Base-by-base conservation (phyloP, 1,140 invertebrate species). In the Bicyclus anynana region DNA sequence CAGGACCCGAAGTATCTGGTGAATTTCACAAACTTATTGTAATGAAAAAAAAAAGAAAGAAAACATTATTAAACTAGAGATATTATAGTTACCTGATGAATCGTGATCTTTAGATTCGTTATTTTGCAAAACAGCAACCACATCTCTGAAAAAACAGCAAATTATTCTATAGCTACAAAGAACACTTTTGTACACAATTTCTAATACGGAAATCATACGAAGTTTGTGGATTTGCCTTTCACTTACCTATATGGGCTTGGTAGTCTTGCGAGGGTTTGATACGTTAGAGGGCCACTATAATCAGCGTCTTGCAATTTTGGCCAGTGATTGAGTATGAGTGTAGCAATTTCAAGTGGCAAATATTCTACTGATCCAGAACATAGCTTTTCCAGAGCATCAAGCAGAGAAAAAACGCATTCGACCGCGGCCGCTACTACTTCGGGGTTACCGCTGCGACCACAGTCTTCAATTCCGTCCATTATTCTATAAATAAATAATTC, bases 381-480 rank as follows among this genome's bases (percentile, higher is more conserved):
- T 0, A 98, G 87, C 58, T 94, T 92, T 78, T 97, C 94, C 16
- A 98, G 85, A 5, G 96, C 94, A 27, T 93, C 93, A 12, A 98
- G 87, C 65, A 98, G 91, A 0, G 95, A 93, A 4, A 95, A 93
- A 13, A 97, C 93, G 76, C 96, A 97, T 53, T 94, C 93, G 0
- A 97, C 94, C 73, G 94, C 94, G 0, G 94, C 93, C 53, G 94
- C 91, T 27, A 96, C 90, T 12, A 96, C 92, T 49, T 92, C 89
- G n/a, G 94, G 91, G 65, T 92, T 92, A 35, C 93, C 92, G 29
- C 90, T 91, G 18, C 90, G 88, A 12, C 91, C 91, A 69, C 93
- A 94, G 84, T 98, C 96, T 87, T 97, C 95, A 66, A 98, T 94
- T 2, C 95, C 95, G 78, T 98, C 96, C 91, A 98, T 95, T 59